Evolutionary conservation across 2,113 vertebrate species (phyloP).

Genomic region (Neodontobutis hainanensis): DNA sequence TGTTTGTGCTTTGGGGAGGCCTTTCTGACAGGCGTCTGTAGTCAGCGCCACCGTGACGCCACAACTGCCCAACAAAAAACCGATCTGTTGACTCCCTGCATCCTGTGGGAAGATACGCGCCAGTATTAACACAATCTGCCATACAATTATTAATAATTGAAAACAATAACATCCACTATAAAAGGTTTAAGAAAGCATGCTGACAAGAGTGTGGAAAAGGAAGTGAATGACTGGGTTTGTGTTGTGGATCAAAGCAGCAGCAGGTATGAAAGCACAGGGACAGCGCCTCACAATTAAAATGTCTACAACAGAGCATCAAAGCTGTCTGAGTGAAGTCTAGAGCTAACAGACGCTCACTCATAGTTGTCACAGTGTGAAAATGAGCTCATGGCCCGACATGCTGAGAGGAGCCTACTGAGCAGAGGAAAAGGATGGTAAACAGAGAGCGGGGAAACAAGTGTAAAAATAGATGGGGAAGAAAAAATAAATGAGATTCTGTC

Average conservation of each 20-base stretch:
- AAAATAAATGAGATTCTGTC: slow-evolving; percentile 16
- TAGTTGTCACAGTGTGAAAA: slow-evolving; percentile 51
- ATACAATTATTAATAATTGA: slow-evolving; percentile 1
- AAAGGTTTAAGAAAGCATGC: slow-evolving; percentile 13
- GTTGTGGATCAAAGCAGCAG: slow-evolving; percentile 51
- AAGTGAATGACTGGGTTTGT: slow-evolving; percentile 3
- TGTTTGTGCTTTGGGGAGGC: slow-evolving; percentile 93
- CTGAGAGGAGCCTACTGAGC: slow-evolving; percentile 26
- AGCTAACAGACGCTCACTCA: slow-evolving; percentile 37
- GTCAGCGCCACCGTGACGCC: slow-evolving; percentile 92
- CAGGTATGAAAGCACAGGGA: slow-evolving; percentile 44
- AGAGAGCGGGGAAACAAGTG: no score
- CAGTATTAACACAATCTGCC: neutral
- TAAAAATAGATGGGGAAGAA: neutral
- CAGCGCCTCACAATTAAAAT: slow-evolving; percentile 48
- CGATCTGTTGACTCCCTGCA: slow-evolving; percentile 94
- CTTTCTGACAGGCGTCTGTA: slow-evolving; percentile 96
- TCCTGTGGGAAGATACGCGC: slow-evolving; percentile 77
- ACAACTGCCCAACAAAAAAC: slow-evolving; percentile 95
- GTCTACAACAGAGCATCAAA: slow-evolving; percentile 51
- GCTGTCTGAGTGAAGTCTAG: slow-evolving; percentile 12
- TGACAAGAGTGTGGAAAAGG: slow-evolving; percentile 9
- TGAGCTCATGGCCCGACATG: slow-evolving; percentile 26
- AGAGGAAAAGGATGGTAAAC: neutral
- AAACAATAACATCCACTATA: slow-evolving; percentile 4